Base-by-base conservation (phyloP, 2,797 vertebrate genomes). In the Petrocephalus sullivani region DNA sequence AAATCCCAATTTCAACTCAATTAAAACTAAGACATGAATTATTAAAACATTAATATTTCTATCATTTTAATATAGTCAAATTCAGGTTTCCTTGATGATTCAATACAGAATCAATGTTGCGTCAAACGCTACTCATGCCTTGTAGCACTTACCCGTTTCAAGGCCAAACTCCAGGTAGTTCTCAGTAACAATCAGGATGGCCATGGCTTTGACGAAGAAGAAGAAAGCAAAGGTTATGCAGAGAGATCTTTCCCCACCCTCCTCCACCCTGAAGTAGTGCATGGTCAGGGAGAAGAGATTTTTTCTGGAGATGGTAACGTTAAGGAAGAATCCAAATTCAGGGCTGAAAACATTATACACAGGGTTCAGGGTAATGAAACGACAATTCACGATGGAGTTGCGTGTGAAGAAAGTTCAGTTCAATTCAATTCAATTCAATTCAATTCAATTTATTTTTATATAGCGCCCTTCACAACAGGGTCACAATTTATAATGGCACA, bases 191-290 rank as follows among this genome's bases (percentile, higher is more conserved):
- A 99, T 98, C 89, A 99, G 97, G 91, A 99, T 98, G 89, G 96
- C 97, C 98, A 99, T 99, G 91, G 98, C 98, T 97, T 99, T 99
- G 91, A 99, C 98, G 64, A 99, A 99, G 94, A 99, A 99, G 94
- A 99, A 99, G 90, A 97, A 97, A 85, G 96, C 98, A 92, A 99
- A 99, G 2, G 98, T 99, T 90, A 99, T 97, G 92, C 98, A 99
- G 90, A 99, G 95, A 12, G 98, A 99, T 91, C 96, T 97, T 94
- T 99, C 98, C 23, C 98, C 98, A 85, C 98, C 98, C 91, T 99
- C 97, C 92, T 99, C 97, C 91, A 98, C 96, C 96, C 96, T 98
- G 94, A 99, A 99, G 94, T 99, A 99, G 94, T 99, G 97, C 53
- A 98, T 96, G 88, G 98, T 99, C 92, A 99, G 94, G 83, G 97